Evolutionary conservation across 2,888 invertebrate species (phyloP).

Genomic region (Aspidapion aeneum): DNA sequence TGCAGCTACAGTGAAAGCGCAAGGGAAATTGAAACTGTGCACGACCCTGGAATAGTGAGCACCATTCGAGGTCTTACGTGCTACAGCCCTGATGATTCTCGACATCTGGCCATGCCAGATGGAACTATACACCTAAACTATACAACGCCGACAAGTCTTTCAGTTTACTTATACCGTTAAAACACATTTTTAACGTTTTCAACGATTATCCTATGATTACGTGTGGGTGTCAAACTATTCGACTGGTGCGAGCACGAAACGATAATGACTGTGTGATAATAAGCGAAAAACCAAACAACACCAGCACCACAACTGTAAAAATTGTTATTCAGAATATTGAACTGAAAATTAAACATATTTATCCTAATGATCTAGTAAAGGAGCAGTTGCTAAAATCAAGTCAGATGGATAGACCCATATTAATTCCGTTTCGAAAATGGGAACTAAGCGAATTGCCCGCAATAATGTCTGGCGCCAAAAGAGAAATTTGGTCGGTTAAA

Average conservation of each 20-base stretch:
- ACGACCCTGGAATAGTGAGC: conserved; percentile 22
- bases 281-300: conserved; percentile 8
- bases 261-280: conserved; percentile 9
- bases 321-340: conserved; percentile 16
- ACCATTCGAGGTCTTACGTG: conserved; percentile 16
- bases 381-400: conserved; percentile 17
- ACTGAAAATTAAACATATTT: conserved; percentile 19
- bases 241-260: conserved; percentile 19
- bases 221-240: conserved; percentile 20
- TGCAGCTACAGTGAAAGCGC: conserved; percentile 20
- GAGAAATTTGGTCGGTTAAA: conserved; percentile 23
- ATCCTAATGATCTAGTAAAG: conserved; percentile 21
- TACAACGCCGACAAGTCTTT: conserved; percentile 9
- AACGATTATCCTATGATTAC: conserved; percentile 17
- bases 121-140: conserved; percentile 10
- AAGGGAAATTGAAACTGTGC: conserved; percentile 14
- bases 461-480: conserved; percentile 8
- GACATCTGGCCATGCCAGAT: conserved; percentile 14
- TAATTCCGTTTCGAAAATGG: conserved; percentile 24
- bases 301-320: conserved; percentile 3
- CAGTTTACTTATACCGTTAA: conserved; percentile 18
- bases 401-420: conserved; percentile 16
- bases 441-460: conserved; percentile 23
- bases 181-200: conserved; percentile 22
- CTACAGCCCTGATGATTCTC: conserved; percentile 13